phyloP scores from a whole-genome alignment of 2,797 vertebrate species.

The Eulemur albifrons region DNA sequence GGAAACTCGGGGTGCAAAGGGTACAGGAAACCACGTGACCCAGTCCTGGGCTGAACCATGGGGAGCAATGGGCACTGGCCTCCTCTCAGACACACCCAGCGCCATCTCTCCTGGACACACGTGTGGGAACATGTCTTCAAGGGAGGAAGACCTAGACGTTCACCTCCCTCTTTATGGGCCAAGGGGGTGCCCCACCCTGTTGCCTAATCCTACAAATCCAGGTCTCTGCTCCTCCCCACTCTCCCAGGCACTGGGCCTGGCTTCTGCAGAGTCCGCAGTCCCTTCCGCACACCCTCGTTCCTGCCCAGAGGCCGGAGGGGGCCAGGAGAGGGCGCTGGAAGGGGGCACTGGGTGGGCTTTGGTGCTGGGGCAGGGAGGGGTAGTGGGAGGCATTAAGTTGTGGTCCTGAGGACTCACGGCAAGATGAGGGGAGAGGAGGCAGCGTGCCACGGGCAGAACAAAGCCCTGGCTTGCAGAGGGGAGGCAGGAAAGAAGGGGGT shows the following conservation, averaged over 20 bases:
- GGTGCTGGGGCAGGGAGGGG: not conserved
- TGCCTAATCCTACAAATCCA: not conserved
- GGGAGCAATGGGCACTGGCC: fast-evolving
- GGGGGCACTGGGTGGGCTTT: fast-evolving
- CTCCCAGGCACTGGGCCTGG: not conserved
- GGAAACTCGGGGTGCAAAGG: not conserved
- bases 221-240: not conserved
- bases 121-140: not conserved
- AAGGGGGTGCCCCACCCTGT: too few species aligned
- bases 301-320: not conserved
- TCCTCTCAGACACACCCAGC: not conserved
- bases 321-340: too few species aligned
- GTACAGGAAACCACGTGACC: not conserved
- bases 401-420: not conserved
- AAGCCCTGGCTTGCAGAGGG: not conserved
- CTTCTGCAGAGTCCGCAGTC: not conserved
- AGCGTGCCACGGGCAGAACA: not conserved
- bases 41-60: not conserved
- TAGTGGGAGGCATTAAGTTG: not conserved
- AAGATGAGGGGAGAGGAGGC: not conserved
- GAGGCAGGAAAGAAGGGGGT: not conserved
- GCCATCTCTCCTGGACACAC: not conserved
- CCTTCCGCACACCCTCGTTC: not conserved
- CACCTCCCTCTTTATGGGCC: not conserved
- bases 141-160: not conserved